Percentiles rank a stretch among this genome's conserved stretches.
Conservation (phyloP, 1,140 invertebrate species). For the Rhopalosiphum maidis region DNA sequence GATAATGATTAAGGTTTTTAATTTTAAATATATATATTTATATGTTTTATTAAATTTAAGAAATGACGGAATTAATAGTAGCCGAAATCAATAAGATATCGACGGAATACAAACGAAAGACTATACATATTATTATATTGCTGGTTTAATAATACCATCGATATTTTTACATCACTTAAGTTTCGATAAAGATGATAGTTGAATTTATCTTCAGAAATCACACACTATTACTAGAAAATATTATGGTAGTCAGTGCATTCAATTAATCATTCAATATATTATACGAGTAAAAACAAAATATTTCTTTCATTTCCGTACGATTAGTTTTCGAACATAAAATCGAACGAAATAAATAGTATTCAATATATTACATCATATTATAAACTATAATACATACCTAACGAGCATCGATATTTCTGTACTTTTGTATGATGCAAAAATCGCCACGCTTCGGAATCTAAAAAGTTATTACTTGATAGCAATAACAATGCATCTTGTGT, state of each 20-base stretch:
- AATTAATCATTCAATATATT: not conserved
- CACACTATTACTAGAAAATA: not conserved
- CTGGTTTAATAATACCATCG: not conserved
- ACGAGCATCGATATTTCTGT: not conserved
- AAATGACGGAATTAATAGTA: too few species aligned
- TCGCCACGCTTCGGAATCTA: not conserved
- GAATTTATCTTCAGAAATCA: not conserved
- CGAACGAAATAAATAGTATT: not conserved
- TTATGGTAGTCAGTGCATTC: not conserved
- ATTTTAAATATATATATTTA: too few species aligned
- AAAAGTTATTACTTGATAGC: not conserved
- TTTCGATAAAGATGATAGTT: not conserved
- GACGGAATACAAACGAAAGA: not conserved
- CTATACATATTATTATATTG: not conserved
- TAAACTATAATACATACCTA: not conserved
- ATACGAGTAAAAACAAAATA: not conserved
- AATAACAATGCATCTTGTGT: not conserved
- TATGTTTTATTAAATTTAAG: too few species aligned
- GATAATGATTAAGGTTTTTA: too few species aligned
- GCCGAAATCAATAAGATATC: too few species aligned
- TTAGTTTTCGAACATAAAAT: not conserved
- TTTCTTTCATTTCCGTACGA: not conserved
- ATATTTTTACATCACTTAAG: not conserved
- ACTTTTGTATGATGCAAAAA: not conserved
- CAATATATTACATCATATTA: not conserved